Base-by-base conservation (phyloP, 2,113 vertebrate species). In the Crotalus helleri region DNA sequence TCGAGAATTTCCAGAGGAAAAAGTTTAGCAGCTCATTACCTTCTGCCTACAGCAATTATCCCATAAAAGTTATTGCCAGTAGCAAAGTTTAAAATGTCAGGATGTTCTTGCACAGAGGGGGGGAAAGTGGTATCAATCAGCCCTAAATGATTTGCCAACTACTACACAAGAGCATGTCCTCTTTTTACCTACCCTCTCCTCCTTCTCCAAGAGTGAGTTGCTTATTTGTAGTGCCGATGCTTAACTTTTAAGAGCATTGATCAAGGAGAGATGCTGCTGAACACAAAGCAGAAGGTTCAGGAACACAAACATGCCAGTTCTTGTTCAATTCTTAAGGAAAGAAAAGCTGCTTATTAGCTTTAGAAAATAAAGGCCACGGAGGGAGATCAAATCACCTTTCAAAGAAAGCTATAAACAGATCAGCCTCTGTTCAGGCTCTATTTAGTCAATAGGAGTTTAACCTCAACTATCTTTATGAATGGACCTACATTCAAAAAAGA, bases 21-120 rank as follows among this genome's bases (percentile, higher is more conserved):
- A 94, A 93, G 90, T 95, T 91, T 69, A 95, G 91, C 87, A 74
- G 88, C 46, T 95, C 92, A 95, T 96, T 95, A 95, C 89, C 90
- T 95, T 94, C 88, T 93, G 51, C 90, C 93, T 91, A 53, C 59
- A 93, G 89, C 88, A 95, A 94, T 87, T 96, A 95, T 95, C 93
- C 91, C 87, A 92, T 94, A 91, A 95, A 92, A 94, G 89, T 33
- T 24, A 90, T 33, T 95, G 74, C 90, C 93, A 21, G 85, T 2
- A 57, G 85, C 93, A 91, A 19, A 93, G 54, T 85, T 89, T 39
- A 88, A 95, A 94, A 94, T 89, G 85, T 91, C 94, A 95, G 11
- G 0, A 0, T 39, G 54, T 1, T 92, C 88, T 88, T 90, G n/a
- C n/a, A 92, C 91, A 94, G 24, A 9, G 1, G 13, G 13, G 39